Evolutionary conservation across 2,888 invertebrate species (phyloP), one percentile per base, ranked within the genome.

Genomic region (Sphecodes monilicornis): DNA sequence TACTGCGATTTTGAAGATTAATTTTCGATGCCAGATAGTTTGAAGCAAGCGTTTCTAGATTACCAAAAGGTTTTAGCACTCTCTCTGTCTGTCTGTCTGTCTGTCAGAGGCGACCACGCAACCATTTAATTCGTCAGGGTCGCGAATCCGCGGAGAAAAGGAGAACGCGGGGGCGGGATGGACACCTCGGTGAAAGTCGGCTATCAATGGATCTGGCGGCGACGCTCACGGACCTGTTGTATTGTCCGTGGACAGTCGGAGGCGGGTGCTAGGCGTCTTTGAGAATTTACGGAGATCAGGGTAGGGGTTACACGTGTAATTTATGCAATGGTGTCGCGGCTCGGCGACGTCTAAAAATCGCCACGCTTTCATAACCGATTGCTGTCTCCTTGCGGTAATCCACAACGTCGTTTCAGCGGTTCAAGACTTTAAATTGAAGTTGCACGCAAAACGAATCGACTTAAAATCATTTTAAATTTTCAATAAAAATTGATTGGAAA

Each of bases 291-390:
- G 85, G 81, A 77, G 78, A 87, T 88, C 88, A 88, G 50, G 64
- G 22, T 2, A 10, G 76, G 82, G 36, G 72, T 88, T 86, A 86
- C 80, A 85, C 80, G 69, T 73, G 84, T 87, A 88, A 91, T 91
- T 90, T 91, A 91, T 90, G 91, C 88, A 90, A 91, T 77, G 89
- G 82, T 89, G 88, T 72, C 88, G 85, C 84, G 88, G 90, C 91
- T 91, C 84, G 87, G 90, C 91, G 78, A 82, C 54, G 88, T 88
- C 90, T 92, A 91, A 92, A 92, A 91, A 91, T 90, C 80, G 86
- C 78, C 26, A 41, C 79, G 57, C 90, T 92, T 92, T 92, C 90
- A 86, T 90, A 92, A 91, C 85, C 86, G 84, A 74, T 11, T 39
- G 76, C 92, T 13, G 46, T 16, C n/a, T 22, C 54, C 3, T 54